Percentiles rank a stretch among this genome's conserved stretches.
These are phyloP conservation scores for human (Homo sapiens) DNA, from an alignment of 2,113 vertebrate species.

Conservation along the genomic window DNA sequence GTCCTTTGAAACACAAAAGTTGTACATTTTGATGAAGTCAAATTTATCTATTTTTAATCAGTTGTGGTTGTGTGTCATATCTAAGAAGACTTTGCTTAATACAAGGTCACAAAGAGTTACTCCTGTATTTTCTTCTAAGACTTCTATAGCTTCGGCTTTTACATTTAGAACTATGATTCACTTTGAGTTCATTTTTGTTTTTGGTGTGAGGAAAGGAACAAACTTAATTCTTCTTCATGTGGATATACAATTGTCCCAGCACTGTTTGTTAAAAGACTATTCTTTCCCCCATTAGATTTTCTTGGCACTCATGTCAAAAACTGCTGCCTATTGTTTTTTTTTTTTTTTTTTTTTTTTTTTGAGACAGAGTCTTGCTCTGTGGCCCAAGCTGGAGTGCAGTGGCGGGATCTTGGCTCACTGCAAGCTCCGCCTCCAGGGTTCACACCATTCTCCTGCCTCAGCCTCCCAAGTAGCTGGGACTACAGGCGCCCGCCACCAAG, in stretches of 20 bases:
- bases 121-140: background rate
- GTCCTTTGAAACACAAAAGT: background rate
- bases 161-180: background rate
- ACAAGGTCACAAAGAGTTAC: background rate
- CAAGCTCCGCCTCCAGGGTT: no score
- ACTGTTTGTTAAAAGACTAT: background rate
- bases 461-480: no score
- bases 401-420: no score
- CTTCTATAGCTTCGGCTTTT: background rate
- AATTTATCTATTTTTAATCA: background rate
- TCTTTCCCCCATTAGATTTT: background rate
- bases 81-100: background rate
- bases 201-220: background rate
- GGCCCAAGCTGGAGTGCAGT: no score
- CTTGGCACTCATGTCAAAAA: background rate
- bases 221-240: background rate
- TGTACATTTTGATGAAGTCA: background rate
- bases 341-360: no score
- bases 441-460: no score
- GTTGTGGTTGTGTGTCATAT: background rate
- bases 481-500: no score
- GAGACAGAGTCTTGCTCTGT: no score
- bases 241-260: background rate
- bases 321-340: background rate
- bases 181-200: background rate